A percentile compares a stretch with the other conserved stretches of the same genome.
phyloP scores from a whole-genome alignment of 2,797 vertebrate genomes.

The Acipenser oxyrinchus region DNA sequence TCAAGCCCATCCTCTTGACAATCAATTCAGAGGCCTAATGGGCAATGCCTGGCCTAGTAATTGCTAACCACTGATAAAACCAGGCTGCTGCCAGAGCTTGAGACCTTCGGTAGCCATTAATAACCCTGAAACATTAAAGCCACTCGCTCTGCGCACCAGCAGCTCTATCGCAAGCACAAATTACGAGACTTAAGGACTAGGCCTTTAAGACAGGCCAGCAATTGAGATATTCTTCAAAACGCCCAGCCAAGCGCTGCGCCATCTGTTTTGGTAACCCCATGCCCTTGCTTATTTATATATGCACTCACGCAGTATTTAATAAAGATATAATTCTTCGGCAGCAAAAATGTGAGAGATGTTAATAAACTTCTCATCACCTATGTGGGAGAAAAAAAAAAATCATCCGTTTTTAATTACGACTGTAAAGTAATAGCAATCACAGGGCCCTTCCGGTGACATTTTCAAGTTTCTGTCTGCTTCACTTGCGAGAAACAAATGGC shows the following conservation, averaged over 20 bases:
- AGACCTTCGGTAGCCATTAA: no score
- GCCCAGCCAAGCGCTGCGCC: slow-evolving; percentile 33
- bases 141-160: neutral
- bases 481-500: slow-evolving; percentile 81
- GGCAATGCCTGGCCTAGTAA: neutral
- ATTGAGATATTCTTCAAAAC: neutral
- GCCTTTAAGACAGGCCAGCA: neutral
- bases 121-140: no score
- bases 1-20: neutral
- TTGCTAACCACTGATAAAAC: no score
- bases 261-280: slow-evolving; percentile 35
- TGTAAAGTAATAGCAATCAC: slow-evolving; percentile 81
- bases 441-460: slow-evolving; percentile 85
- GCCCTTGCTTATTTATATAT: slow-evolving; percentile 51
- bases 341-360: slow-evolving; percentile 52
- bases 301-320: slow-evolving; percentile 44
- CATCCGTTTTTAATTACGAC: slow-evolving; percentile 85
- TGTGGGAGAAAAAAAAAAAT: slow-evolving; percentile 64
- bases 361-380: slow-evolving; percentile 68
- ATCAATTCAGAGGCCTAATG: neutral
- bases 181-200: neutral
- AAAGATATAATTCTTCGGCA: slow-evolving; percentile 40
- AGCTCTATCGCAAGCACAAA: neutral
- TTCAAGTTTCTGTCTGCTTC: slow-evolving; percentile 67
- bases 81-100: no score